These are phyloP conservation scores for Zoanthus gigantus DNA, from an alignment of 92 coral and sea anemone genomes.

Conservation along the genomic window DNA sequence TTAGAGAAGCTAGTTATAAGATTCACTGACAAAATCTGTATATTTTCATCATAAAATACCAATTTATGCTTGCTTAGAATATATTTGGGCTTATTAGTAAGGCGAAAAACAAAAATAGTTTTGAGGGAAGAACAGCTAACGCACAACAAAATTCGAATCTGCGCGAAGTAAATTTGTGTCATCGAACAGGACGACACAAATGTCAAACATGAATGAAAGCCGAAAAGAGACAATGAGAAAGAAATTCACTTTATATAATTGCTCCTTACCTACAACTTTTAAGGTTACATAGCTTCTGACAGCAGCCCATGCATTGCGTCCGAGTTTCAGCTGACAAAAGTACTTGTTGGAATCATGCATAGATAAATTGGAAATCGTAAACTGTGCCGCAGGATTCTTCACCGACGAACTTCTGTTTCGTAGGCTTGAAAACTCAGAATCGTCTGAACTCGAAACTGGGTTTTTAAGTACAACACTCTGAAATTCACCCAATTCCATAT, in stretches of 20 bases:
- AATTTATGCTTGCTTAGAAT: neutral
- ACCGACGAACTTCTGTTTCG: slow-evolving; percentile 33
- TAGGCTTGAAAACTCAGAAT: slow-evolving; percentile 26
- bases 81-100: neutral
- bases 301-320: neutral
- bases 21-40: too few relatives aligned
- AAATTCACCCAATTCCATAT: neutral
- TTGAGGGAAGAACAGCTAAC: neutral
- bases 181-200: slow-evolving; percentile 5
- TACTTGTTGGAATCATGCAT: slow-evolving; percentile 8
- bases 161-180: neutral
- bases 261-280: slow-evolving; percentile 30
- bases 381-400: slow-evolving; percentile 15
- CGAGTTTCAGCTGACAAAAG: slow-evolving; percentile 28
- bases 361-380: slow-evolving; percentile 19
- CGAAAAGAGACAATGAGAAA: neutral
- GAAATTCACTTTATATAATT: neutral
- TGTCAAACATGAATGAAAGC: slow-evolving; percentile 2
- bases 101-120: neutral
- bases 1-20: neutral
- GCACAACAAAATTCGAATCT: too few relatives aligned
- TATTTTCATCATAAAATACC: neutral
- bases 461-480: slow-evolving; percentile 2
- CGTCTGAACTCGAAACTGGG: slow-evolving; percentile 12
- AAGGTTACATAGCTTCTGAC: neutral